Conservation (phyloP, 2,797 vertebrate species). For the Aphelocoma californica region DNA sequence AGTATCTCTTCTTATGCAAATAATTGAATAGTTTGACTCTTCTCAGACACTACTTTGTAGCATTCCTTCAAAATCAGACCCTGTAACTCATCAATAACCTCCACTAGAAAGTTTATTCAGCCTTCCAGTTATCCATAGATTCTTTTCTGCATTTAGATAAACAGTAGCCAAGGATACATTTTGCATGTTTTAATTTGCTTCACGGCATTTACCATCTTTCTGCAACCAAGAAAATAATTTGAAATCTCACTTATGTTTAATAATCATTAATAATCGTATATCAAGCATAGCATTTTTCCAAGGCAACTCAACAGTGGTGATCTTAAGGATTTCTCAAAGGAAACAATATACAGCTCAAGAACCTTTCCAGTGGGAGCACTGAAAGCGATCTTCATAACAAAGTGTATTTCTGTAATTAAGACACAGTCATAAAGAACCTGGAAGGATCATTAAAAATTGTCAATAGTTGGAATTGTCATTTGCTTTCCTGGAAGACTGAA, state of each 20-base stretch:
- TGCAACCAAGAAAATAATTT: not conserved
- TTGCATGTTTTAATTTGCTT: not conserved
- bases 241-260: not conserved
- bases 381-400: not conserved
- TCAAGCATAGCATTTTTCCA: not conserved
- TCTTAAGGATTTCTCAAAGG: not conserved
- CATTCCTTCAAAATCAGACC: slow-evolving; percentile 12
- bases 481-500: not conserved
- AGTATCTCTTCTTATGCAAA: slow-evolving; percentile 41
- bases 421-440: not conserved
- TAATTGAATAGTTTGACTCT: not conserved
- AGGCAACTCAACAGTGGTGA: not conserved
- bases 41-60: not conserved
- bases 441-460: not conserved
- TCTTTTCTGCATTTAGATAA: not conserved
- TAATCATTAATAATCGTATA: not conserved
- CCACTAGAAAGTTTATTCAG: not conserved
- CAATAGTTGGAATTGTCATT: not conserved
- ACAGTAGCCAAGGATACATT: not conserved
- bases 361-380: not conserved
- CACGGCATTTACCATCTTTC: not conserved
- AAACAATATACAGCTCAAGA: not conserved
- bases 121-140: not conserved
- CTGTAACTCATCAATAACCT: not conserved
- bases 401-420: not conserved